A percentile compares a stretch with the other conserved stretches of the same genome.
Conservation (phyloP, 1,140 invertebrate genomes). For the Papilio polytes region DNA sequence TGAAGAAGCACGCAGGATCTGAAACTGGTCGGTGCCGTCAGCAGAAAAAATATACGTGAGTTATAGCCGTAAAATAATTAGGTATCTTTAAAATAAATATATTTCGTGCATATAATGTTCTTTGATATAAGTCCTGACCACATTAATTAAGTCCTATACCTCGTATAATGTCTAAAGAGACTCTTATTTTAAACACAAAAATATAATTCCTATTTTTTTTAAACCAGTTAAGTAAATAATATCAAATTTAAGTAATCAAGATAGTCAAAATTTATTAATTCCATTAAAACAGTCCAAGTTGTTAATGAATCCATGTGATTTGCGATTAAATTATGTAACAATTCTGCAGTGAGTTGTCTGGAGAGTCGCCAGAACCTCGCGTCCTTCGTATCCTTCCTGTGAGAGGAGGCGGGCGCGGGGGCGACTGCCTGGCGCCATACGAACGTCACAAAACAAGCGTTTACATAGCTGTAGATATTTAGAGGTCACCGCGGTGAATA, state of each 20-base stretch:
- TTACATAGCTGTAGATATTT: constrained; percentile 43
- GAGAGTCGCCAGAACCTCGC: constrained; percentile 54
- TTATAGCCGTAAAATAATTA: no score
- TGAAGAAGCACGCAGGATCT: no score
- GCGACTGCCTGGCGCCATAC: constrained; percentile 53
- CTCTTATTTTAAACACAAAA: no score
- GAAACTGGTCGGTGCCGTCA: no score
- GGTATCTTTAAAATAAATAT: no score
- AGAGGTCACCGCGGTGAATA: constrained; percentile 45
- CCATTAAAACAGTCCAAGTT: not conserved
- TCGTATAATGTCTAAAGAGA: no score
- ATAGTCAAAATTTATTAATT: not conserved
- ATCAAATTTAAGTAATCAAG: not conserved
- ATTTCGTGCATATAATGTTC: no score
- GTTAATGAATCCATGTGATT: constrained; percentile 42
- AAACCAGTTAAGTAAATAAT: not conserved
- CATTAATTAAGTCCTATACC: no score
- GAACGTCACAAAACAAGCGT: constrained; percentile 33
- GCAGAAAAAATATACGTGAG: no score
- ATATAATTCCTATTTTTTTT: no score
- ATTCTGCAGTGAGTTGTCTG: constrained; percentile 56
- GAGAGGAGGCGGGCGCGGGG: constrained; percentile 46
- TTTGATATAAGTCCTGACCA: no score
- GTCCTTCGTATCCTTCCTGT: constrained; percentile 63
- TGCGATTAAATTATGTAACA: constrained; percentile 52